Evolutionary conservation across 2,113 vertebrate genomes (phyloP).

Genomic region (Onychostruthus taczanowskii): DNA sequence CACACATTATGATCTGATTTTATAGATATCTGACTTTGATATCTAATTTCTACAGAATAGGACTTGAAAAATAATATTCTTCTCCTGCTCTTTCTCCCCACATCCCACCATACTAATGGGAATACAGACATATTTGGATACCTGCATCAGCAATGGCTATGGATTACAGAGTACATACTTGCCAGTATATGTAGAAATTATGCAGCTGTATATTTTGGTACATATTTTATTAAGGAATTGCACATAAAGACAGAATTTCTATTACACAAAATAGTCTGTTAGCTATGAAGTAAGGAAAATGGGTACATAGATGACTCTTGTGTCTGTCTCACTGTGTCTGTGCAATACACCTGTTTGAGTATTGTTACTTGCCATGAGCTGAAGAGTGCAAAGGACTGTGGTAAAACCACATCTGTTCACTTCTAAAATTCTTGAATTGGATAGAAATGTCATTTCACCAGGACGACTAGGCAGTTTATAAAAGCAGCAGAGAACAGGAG

Average conservation of each 20-base stretch:
- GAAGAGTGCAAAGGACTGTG: not conserved
- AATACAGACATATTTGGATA: not conserved
- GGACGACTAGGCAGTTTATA: not conserved
- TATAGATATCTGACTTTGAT: not conserved
- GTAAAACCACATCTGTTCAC: not conserved
- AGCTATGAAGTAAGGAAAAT: not conserved
- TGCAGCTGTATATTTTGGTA: not conserved
- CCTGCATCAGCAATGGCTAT: not conserved
- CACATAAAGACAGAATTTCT: not conserved
- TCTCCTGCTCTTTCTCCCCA: not conserved
- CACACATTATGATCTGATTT: not conserved
- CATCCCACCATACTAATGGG: not conserved
- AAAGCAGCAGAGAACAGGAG: not conserved
- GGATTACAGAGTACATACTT: not conserved
- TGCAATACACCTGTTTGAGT: not conserved
- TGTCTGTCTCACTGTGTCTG: not conserved
- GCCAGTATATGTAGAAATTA: not conserved
- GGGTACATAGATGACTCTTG: not conserved
- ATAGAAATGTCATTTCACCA: not conserved
- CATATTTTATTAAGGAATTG: not conserved
- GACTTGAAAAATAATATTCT: not conserved
- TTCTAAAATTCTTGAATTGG: not conserved
- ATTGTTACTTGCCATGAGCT: not conserved
- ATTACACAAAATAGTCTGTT: not conserved
- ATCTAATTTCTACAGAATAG: not conserved